Evolutionary conservation across 2,888 invertebrate species (phyloP), one percentile per base, ranked within the genome.

Genomic region (Brachylomia viminalis): DNA sequence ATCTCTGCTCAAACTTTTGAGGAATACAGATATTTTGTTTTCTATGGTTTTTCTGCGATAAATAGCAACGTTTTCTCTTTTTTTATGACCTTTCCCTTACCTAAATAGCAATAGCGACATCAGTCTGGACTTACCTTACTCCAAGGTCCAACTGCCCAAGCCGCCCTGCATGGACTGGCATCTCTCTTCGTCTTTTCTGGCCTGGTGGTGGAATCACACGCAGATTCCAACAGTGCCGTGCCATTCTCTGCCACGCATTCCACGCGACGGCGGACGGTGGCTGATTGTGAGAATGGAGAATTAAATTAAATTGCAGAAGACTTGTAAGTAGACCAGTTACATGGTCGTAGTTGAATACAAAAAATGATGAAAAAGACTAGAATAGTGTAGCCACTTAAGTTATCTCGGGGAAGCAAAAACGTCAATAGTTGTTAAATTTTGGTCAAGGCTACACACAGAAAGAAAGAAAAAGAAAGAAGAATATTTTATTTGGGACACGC

Each of bases 81-180:
- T 27, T 45, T 7, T 6, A 56, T 1, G 15, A 7, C 1, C 2
- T 15, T 17, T 27, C 1, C 20, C 33, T 33, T 59, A 59, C 10
- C 11, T 5, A 59, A 59, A 33, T 23, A 33, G 33, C 13, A 20
- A 30, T 6, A 5, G 27, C 30, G 1, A 23, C 11, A 38, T 30
- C 27, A 33, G 10, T 33, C n/a, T 54, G 0, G 15, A 45, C 83
- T 94, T 95, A 99, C 99, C 97, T 98, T 98, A 59, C 99, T 99
- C 99, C 99, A 99, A 76, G 98, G 97, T 15, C 99, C 98, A 8
- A 98, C 98, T 80, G 98, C 97, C 99, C 99, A 99, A 70, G 98
- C 97, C 0, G 99, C 98, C 90, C 97, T 98, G 95, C 99, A 99
- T n/a, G 97, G 97, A 90, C 98, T 98, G 90, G 97, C 97, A 91